These are phyloP conservation scores for Oriolus oriolus DNA, from an alignment of 2,113 vertebrate species.

Conservation along the genomic window DNA sequence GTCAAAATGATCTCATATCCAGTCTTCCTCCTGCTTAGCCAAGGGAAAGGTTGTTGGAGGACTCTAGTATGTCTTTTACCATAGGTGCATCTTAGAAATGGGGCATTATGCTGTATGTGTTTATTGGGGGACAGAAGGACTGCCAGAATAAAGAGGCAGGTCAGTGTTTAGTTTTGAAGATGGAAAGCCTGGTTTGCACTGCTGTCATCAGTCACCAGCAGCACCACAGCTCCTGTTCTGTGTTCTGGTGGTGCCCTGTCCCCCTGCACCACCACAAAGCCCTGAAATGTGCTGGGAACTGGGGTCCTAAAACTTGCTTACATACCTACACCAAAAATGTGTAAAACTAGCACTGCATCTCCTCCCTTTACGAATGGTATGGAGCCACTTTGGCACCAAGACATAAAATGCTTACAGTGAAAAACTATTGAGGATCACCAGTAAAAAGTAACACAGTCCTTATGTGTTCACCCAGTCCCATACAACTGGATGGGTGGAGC, in stretches of 20 bases:
- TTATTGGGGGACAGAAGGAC: neutral
- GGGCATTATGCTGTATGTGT: neutral
- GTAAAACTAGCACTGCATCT: neutral
- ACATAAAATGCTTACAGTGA: neutral
- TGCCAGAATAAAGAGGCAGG: neutral
- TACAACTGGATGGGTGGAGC: rapidly evolving
- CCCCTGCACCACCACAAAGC: neutral
- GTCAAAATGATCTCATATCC: neutral
- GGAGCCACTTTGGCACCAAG: neutral
- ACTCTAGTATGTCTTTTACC: neutral
- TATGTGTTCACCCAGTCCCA: neutral
- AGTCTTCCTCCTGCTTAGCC: neutral
- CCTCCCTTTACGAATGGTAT: neutral
- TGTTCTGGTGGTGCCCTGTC: neutral
- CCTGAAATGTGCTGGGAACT: neutral
- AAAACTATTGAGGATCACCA: neutral
- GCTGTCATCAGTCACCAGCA: neutral
- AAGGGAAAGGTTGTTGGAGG: neutral
- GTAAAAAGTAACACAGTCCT: neutral
- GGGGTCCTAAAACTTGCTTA: neutral
- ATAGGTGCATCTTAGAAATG: neutral
- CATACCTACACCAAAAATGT: neutral
- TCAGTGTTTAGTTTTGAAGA: neutral
- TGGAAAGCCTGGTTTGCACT: neutral
- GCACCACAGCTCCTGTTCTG: neutral